Percentiles rank a stretch among this genome's conserved stretches.
phyloP scores from a whole-genome alignment of 2,113 vertebrate genomes.

The Melanerpes aurifrons region DNA sequence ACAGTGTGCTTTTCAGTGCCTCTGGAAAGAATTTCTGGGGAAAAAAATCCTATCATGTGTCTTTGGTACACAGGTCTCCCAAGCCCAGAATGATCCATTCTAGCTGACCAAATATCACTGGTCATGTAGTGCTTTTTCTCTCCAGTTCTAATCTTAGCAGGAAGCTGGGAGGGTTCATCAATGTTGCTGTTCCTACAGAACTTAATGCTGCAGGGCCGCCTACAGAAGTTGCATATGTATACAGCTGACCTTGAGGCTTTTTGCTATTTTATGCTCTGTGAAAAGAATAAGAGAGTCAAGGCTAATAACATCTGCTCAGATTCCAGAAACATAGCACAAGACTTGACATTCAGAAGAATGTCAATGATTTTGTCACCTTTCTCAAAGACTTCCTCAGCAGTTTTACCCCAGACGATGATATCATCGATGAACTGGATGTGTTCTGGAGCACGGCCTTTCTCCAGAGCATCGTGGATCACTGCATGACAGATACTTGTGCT shows the following conservation, averaged over 20 bases:
- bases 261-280: accelerated
- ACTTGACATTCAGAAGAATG: too few species aligned
- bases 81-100: not conserved
- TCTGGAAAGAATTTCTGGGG: not conserved
- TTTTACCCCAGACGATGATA: too few species aligned
- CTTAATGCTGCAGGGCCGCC: not conserved
- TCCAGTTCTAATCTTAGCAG: not conserved
- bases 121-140: accelerated
- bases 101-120: not conserved
- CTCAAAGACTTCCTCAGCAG: too few species aligned
- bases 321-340: accelerated
- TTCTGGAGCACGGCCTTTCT: too few species aligned
- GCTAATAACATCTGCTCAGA: not conserved
- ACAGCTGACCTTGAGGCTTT: not conserved
- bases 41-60: not conserved
- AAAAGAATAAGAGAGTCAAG: not conserved
- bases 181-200: not conserved
- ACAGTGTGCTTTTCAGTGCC: not conserved
- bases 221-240: not conserved
- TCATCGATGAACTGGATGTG: too few species aligned
- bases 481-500: too few species aligned
- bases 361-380: too few species aligned
- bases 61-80: not conserved
- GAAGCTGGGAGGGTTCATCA: accelerated
- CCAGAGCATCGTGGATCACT: too few species aligned